Evolutionary conservation across 2,113 vertebrate species (phyloP).

Genomic region (Macquaria australasica): DNA sequence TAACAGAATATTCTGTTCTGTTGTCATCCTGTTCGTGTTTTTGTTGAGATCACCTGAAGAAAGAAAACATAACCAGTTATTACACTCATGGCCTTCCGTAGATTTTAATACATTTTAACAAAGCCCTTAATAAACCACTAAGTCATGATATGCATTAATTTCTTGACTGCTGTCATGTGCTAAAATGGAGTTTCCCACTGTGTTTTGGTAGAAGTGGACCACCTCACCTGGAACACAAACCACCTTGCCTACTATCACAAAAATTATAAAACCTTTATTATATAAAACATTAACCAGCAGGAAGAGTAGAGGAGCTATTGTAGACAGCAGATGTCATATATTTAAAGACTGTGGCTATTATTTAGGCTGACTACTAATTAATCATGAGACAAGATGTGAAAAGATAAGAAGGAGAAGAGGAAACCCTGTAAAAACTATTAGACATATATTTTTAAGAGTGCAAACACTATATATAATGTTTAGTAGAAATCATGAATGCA

Average conservation of each 20-base stretch:
- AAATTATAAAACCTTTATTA: not conserved
- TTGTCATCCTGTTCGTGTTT: not conserved
- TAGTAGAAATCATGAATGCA: not conserved
- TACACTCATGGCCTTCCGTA: not conserved
- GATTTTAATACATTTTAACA: not conserved
- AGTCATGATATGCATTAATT: not conserved
- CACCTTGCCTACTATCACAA: not conserved
- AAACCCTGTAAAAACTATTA: not conserved
- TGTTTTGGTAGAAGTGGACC: not conserved
- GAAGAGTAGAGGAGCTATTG: not conserved
- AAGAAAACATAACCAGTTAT: not conserved
- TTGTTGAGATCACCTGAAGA: not conserved
- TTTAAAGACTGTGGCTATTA: not conserved
- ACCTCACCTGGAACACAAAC: not conserved
- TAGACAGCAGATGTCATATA: not conserved
- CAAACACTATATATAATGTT: not conserved
- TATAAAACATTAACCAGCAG: not conserved
- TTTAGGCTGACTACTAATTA: not conserved
- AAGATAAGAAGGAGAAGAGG: not conserved
- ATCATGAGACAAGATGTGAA: not conserved
- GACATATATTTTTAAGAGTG: not conserved
- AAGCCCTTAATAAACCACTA: not conserved
- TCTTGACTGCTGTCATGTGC: not conserved
- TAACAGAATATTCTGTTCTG: not conserved
- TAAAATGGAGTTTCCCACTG: not conserved